Percentiles rank a stretch among this genome's conserved stretches.
Conservation (phyloP, 2,888 invertebrate genomes). For the Steinernema scapterisci region DNA sequence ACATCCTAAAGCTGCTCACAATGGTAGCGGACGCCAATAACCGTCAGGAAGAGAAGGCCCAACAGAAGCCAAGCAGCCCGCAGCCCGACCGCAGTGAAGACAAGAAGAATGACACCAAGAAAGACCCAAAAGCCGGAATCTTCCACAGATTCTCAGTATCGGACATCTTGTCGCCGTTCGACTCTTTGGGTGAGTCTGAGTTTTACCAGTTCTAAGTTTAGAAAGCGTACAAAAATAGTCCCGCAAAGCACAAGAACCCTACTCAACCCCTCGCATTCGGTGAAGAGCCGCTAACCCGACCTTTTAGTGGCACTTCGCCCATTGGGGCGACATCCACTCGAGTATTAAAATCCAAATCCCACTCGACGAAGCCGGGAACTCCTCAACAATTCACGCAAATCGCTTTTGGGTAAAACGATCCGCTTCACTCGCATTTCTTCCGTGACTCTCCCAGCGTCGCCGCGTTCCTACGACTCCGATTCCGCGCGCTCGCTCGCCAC, state of each 20-base stretch:
- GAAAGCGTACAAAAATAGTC: no score
- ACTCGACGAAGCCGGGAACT: background rate
- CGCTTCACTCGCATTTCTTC: background rate
- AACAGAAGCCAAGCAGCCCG: background rate
- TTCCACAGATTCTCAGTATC: slow-evolving; percentile 16
- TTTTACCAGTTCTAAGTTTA: background rate
- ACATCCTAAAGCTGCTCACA: slow-evolving; percentile 2
- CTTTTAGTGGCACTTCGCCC: slow-evolving; percentile 9
- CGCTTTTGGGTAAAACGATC: slow-evolving; percentile 27
- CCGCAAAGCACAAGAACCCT: background rate
- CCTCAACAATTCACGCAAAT: slow-evolving; percentile 22
- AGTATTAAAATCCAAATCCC: slow-evolving; percentile 27
- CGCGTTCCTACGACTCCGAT: no score
- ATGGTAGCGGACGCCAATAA: slow-evolving; percentile 22
- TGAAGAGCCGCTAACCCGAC: slow-evolving; percentile 25
- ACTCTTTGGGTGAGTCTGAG: background rate
- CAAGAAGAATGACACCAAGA: background rate
- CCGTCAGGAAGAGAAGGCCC: background rate
- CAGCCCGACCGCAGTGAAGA: background rate
- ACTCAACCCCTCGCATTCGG: background rate
- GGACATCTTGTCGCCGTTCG: slow-evolving; percentile 14
- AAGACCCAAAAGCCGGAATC: background rate
- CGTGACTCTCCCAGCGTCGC: slow-evolving; percentile 12
- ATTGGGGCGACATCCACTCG: slow-evolving; percentile 25
- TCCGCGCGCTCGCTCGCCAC: background rate